These are phyloP conservation scores for Aptenodytes patagonicus DNA, from an alignment of 2,113 vertebrate species.

Conservation along the genomic window DNA sequence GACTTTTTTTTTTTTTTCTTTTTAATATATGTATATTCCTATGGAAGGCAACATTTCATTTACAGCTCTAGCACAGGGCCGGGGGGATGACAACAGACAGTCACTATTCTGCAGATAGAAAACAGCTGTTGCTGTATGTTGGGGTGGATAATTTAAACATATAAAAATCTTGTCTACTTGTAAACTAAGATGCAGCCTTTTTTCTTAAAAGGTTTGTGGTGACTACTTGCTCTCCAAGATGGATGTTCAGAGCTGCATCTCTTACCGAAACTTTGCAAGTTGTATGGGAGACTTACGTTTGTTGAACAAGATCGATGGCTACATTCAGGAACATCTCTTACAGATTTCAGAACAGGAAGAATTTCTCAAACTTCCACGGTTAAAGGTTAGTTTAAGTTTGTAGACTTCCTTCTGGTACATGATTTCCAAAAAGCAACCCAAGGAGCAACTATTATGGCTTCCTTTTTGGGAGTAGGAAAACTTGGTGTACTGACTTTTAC, in stretches of 20 bases:
- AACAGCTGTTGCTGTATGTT: not conserved
- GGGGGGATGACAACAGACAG: not conserved
- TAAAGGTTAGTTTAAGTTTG: conserved; percentile 81
- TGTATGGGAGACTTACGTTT: conserved; percentile 89
- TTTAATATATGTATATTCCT: not conserved
- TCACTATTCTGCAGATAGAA: not conserved
- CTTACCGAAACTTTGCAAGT: conserved; percentile 94
- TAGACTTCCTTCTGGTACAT: not conserved
- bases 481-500: not conserved
- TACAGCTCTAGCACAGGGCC: not conserved
- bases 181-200: not conserved
- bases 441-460: not conserved
- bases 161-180: not conserved
- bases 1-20: no score
- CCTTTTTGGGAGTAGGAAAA: not conserved
- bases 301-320: conserved; percentile 89
- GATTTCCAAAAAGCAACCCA: not conserved
- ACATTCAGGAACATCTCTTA: conserved; percentile 94
- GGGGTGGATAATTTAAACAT: not conserved
- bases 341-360: conserved; percentile 95
- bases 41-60: not conserved
- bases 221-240: conserved; percentile 96
- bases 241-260: conserved; percentile 91
- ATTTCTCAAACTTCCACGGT: conserved; percentile 95
- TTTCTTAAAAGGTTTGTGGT: conserved; percentile 86